Conservation (phyloP, 2,888 invertebrate species). For the Chironomus riparius region DNA sequence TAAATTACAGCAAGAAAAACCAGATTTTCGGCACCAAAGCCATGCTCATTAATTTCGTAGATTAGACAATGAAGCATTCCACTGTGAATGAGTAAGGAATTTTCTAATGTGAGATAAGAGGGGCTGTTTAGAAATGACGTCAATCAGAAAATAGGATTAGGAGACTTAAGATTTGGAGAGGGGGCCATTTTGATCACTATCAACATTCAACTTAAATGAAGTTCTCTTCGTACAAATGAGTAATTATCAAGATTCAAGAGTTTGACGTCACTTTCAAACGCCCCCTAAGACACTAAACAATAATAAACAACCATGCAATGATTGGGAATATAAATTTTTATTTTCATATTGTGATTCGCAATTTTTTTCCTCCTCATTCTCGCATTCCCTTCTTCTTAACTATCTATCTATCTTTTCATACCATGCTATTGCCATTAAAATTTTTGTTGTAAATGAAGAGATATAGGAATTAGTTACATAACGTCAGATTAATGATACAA, state of each 20-base stretch:
- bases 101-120: background rate
- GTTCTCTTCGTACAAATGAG: too few relatives aligned
- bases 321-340: constrained; percentile 17
- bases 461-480: constrained; percentile 16
- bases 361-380: background rate
- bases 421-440: constrained; percentile 1
- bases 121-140: background rate
- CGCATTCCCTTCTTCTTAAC: background rate
- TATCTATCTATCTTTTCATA: background rate
- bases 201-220: too few relatives aligned
- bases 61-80: background rate
- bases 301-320: background rate
- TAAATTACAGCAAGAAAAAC: constrained; percentile 4
- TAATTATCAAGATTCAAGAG: too few relatives aligned
- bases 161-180: too few relatives aligned
- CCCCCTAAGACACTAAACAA: too few relatives aligned
- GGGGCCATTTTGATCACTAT: too few relatives aligned
- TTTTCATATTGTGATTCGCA: background rate
- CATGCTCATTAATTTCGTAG: constrained; percentile 6
- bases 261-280: background rate
- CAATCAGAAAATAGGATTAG: too few relatives aligned
- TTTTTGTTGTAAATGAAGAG: constrained; percentile 11
- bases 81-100: too few relatives aligned
- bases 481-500: constrained; percentile 24
- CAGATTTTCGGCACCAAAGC: constrained; percentile 10